These are phyloP conservation scores for cattle (Bos taurus) DNA, from an alignment of 2,113 vertebrate species.

Conservation along the genomic window DNA sequence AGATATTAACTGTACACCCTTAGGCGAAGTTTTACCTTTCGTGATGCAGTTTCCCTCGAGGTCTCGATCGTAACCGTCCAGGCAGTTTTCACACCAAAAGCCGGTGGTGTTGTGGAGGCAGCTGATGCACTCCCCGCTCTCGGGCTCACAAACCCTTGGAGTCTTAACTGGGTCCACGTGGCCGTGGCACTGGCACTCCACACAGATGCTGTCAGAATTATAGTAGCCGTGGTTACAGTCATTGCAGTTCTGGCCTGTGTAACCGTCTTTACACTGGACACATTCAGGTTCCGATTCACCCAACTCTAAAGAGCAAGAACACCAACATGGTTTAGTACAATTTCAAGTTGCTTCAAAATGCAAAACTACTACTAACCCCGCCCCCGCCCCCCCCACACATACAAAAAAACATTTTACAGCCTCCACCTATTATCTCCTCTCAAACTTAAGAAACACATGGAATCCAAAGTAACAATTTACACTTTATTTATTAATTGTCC, in stretches of 20 bases:
- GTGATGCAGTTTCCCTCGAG: slow-evolving; percentile 83
- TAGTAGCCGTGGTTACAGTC: slow-evolving; percentile 87
- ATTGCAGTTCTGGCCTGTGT: slow-evolving; percentile 85
- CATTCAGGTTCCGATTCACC: slow-evolving; percentile 79
- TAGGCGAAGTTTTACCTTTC: slow-evolving; percentile 79
- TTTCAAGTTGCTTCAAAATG: neutral
- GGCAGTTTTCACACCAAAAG: slow-evolving; percentile 85
- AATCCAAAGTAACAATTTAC: neutral
- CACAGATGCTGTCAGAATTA: slow-evolving; percentile 85
- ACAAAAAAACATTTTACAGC: neutral
- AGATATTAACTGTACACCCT: slow-evolving; percentile 25
- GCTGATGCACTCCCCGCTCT: slow-evolving; percentile 87
- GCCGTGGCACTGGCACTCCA: slow-evolving; percentile 87
- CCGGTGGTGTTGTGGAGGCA: slow-evolving; percentile 90
- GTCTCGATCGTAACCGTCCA: slow-evolving; percentile 83
- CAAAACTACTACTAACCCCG: neutral
- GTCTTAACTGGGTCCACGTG: slow-evolving; percentile 84
- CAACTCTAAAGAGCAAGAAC: slow-evolving; percentile 77
- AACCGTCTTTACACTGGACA: slow-evolving; percentile 84
- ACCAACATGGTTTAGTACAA: neutral
- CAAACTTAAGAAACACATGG: neutral
- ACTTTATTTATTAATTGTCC: neutral
- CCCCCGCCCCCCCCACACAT: too few species aligned
- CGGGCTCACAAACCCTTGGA: slow-evolving; percentile 82
- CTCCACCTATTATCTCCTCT: neutral